Percentiles rank a stretch among this genome's conserved stretches.
These are phyloP conservation scores for Pangasius mekongensis DNA, from an alignment of 2,797 vertebrate genomes.

Conservation along the genomic window DNA sequence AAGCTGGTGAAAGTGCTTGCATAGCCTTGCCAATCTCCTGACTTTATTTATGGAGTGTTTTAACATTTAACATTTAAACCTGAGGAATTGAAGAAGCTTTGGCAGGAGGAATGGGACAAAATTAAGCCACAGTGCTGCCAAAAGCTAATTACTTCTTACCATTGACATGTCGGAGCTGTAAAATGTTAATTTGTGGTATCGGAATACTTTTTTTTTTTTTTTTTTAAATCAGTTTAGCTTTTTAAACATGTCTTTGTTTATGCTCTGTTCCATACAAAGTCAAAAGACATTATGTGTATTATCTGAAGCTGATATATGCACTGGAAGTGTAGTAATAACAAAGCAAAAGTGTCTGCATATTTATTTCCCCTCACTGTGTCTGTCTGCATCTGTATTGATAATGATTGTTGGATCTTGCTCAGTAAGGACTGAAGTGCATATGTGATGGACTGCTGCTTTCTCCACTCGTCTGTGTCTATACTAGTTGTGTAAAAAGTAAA, in stretches of 20 bases:
- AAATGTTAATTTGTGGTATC: neutral
- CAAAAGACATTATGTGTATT: too few relatives aligned
- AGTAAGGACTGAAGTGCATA: neutral
- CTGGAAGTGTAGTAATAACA: too few relatives aligned
- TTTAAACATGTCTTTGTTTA: too few relatives aligned
- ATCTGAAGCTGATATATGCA: neutral
- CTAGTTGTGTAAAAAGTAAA: neutral
- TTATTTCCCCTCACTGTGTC: too few relatives aligned
- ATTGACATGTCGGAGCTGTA: neutral
- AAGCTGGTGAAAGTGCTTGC: neutral
- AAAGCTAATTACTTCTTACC: neutral
- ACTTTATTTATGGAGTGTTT: neutral
- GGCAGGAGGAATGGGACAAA: neutral
- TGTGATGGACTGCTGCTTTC: neutral
- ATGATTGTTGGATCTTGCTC: neutral
- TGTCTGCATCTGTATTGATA: neutral
- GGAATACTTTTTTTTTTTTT: neutral
- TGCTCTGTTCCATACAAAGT: too few relatives aligned
- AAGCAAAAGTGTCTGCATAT: too few relatives aligned
- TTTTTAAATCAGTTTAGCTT: too few relatives aligned
- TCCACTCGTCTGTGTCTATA: neutral
- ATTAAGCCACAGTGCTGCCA: too few relatives aligned
- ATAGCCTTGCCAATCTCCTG: neutral
- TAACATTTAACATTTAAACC: too few relatives aligned
- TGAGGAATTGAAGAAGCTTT: neutral